Evolutionary conservation across 2,113 vertebrate species (phyloP), one percentile per base, ranked within the genome.

Genomic region (Stomatorhinus ivindoensis): DNA sequence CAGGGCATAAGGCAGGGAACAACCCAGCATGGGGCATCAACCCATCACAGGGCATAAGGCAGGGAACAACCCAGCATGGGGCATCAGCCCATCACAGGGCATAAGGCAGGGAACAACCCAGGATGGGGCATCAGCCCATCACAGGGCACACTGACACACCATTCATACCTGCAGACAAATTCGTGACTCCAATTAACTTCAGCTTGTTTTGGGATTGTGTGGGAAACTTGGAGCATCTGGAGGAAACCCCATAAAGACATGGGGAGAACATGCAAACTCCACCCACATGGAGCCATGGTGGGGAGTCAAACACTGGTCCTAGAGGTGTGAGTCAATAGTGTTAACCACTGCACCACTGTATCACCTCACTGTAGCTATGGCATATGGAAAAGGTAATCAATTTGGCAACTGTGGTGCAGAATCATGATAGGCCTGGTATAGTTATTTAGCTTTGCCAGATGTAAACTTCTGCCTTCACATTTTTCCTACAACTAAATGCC

Each of bases 361-460:
- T n/a, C n/a, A 27, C 61, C 9, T 65, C 61, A 27, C 61, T 31
- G 61, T 65, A n/a, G n/a, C n/a, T n/a, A n/a, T n/a, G 51, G 85
- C 91, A 93, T 93, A 82, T 86, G 21, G 90, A 89, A 91, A 91
- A 90, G 91, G 91, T 94, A 92, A 94, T 95, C 94, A 93, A 91
- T 91, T 89, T 90, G 93, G 93, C 92, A 92, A 89, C 42, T 89
- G 87, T 88, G 91, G 85, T 90, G 92, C 90, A 86, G 90, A 92
- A 90, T 92, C 93, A 93, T 93, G 93, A 93, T 94, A 93, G 92
- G 93, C 90, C 90, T 93, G 93, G 92, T 90, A 90, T 85, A 44
- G 83, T 84, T 80, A 10, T 84, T 89, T 42, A 13, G 53, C 89
- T 39, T 90, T 42, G n/a, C 88, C 89, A 83, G 17, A 17, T 87